These are phyloP conservation scores for Micromesistius poutassou DNA, from an alignment of 2,797 vertebrate species.

Conservation along the genomic window DNA sequence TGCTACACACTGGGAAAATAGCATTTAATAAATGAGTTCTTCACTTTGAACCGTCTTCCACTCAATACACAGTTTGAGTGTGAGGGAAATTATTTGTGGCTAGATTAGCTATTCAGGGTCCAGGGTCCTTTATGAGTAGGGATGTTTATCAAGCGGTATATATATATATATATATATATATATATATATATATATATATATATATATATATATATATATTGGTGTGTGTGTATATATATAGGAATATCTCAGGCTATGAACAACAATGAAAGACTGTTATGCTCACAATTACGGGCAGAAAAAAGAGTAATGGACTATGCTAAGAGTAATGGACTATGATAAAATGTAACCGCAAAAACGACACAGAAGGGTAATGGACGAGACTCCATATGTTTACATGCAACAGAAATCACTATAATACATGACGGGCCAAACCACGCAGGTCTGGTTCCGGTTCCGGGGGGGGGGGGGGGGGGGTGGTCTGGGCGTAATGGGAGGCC, in stretches of 20 bases:
- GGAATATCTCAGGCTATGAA: too few relatives aligned
- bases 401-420: not conserved
- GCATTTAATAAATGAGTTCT: not conserved
- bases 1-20: not conserved
- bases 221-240: too few relatives aligned
- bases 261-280: too few relatives aligned
- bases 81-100: not conserved
- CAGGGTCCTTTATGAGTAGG: not conserved
- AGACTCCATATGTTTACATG: not conserved
- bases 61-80: not conserved
- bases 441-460: not conserved
- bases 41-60: not conserved
- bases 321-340: too few relatives aligned
- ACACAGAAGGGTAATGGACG: too few relatives aligned
- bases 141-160: not conserved
- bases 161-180: not conserved
- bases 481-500: conserved; percentile 33
- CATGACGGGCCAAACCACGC: not conserved
- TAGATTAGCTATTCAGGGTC: not conserved
- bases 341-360: too few relatives aligned
- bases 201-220: too few relatives aligned
- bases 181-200: too few relatives aligned
- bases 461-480: too few relatives aligned
- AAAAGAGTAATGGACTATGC: too few relatives aligned
- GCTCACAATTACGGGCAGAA: too few relatives aligned